A percentile compares a stretch with the other conserved stretches of the same genome.
Conservation (phyloP, 2,888 invertebrate genomes). For the Didymodactylos carnosus region DNA sequence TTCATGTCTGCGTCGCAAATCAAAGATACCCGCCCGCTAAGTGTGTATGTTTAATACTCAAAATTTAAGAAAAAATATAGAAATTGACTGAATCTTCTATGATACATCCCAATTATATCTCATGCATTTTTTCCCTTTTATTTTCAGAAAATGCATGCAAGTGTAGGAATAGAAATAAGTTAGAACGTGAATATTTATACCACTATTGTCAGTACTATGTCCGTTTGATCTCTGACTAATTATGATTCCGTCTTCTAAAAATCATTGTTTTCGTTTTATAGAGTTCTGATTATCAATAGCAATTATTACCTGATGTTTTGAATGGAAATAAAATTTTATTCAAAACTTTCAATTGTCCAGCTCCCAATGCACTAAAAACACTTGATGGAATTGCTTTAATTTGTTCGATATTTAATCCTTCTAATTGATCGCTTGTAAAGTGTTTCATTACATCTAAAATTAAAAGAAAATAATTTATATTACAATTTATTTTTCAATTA, state of each 20-base stretch:
- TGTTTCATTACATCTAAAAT: background rate
- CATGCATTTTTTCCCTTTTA: background rate
- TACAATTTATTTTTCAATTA: too few species aligned
- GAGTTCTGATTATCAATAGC: too few species aligned
- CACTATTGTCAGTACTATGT: background rate
- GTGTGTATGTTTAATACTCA: too few species aligned
- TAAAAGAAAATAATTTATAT: too few species aligned
- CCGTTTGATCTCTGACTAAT: background rate
- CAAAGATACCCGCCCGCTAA: too few species aligned
- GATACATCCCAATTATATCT: too few species aligned
- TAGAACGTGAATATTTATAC: background rate
- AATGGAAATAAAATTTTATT: background rate
- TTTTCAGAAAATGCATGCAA: background rate
- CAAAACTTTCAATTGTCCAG: background rate
- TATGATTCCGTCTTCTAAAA: background rate
- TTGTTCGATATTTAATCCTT: background rate
- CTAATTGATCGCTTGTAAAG: background rate
- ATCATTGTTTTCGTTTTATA: too few species aligned
- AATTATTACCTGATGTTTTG: background rate
- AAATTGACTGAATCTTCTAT: too few species aligned
- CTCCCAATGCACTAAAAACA: background rate
- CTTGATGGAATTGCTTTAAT: background rate
- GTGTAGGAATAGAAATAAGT: too few species aligned
- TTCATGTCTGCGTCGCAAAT: too few species aligned
- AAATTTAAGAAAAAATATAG: too few species aligned